Conservation (phyloP, 2,113 vertebrate genomes). For the Zonotrichia leucophrys region DNA sequence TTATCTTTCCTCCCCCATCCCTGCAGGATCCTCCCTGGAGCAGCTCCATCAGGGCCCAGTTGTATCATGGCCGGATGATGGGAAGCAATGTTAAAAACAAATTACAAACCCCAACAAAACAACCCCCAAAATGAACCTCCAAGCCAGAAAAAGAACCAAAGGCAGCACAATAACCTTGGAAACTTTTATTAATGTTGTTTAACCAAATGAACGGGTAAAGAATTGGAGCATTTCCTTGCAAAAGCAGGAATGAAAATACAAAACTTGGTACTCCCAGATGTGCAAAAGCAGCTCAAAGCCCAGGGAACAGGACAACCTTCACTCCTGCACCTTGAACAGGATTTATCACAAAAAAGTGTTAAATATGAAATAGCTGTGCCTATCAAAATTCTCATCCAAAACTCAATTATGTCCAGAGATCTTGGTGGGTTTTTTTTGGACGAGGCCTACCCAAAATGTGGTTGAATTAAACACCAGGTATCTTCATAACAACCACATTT, state of each 20-base stretch:
- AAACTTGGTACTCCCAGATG: fast-evolving
- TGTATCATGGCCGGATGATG: background rate
- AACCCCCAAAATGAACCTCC: background rate
- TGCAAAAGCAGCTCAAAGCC: background rate
- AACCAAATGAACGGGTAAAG: background rate
- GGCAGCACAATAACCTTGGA: background rate
- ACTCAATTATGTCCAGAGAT: background rate
- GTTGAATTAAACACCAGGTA: background rate
- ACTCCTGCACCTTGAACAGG: background rate
- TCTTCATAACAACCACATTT: background rate
- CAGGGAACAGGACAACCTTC: background rate
- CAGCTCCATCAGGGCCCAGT: fast-evolving
- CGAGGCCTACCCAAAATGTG: background rate
- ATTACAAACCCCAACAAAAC: background rate
- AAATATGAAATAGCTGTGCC: background rate
- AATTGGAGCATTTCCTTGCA: background rate
- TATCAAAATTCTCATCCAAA: background rate
- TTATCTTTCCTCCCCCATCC: background rate
- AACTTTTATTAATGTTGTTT: background rate
- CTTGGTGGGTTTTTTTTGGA: background rate
- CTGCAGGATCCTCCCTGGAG: background rate
- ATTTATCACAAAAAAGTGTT: background rate
- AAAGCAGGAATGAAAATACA: background rate
- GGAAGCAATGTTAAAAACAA: background rate
- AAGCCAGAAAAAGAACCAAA: background rate